phyloP scores from a whole-genome alignment of 2,888 invertebrate genomes.

The Nemoura dubitans region DNA sequence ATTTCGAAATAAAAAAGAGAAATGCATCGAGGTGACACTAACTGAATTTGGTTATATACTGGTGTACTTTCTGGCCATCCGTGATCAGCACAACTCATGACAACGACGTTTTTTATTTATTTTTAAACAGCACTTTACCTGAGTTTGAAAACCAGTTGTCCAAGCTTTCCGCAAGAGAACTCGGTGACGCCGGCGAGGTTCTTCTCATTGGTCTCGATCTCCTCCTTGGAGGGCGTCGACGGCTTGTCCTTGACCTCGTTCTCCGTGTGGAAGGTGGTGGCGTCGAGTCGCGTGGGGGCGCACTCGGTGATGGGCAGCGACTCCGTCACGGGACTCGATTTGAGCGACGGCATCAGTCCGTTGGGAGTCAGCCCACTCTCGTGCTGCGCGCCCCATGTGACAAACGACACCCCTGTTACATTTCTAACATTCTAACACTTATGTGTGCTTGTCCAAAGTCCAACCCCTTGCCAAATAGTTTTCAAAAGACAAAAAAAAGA shows the following conservation, averaged over 20 bases:
- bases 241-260: constrained; percentile 54
- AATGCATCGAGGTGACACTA: too few species aligned
- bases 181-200: constrained; percentile 58
- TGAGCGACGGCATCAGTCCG: constrained; percentile 57
- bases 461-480: too few species aligned
- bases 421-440: not conserved
- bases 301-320: constrained; percentile 50
- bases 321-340: constrained; percentile 56
- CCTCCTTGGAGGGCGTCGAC: constrained; percentile 64
- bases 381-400: constrained; percentile 33
- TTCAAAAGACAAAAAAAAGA: too few species aligned
- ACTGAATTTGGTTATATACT: too few species aligned
- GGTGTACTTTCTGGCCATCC: too few species aligned
- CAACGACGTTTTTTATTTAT: too few species aligned
- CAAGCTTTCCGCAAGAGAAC: constrained; percentile 71
- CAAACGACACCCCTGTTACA: not conserved
- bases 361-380: constrained; percentile 58
- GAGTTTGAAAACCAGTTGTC: constrained; percentile 88
- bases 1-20: too few species aligned
- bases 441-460: too few species aligned
- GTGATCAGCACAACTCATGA: too few species aligned
- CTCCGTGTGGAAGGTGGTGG: constrained; percentile 53
- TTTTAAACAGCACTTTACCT: constrained; percentile 62
- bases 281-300: constrained; percentile 39
- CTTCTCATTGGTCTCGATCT: constrained; percentile 68